These are phyloP conservation scores for Alviniconcha strummeri DNA, from an alignment of 2,888 invertebrate genomes.

Conservation along the genomic window DNA sequence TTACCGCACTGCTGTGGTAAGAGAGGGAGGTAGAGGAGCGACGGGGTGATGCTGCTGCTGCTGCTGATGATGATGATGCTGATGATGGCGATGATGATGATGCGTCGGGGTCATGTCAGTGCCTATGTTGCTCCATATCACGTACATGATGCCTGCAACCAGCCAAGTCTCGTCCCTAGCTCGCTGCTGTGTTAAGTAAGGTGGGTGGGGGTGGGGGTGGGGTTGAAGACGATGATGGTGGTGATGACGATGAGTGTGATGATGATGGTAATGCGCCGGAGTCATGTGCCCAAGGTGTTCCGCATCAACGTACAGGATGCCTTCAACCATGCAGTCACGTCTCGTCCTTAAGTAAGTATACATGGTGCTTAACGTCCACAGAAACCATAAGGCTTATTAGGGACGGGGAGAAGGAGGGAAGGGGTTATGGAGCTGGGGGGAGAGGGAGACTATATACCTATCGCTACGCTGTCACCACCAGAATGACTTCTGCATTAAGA, in stretches of 20 bases:
- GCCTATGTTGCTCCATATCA: constrained; percentile 92
- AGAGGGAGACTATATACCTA: not conserved
- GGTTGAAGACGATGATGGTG: not conserved
- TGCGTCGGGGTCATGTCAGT: constrained; percentile 15
- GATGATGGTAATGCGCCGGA: not conserved
- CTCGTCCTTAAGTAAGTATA: too few relatives aligned
- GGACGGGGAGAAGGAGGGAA: not conserved
- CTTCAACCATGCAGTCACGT: too few relatives aligned
- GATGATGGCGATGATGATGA: not conserved
- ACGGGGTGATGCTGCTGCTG: not conserved
- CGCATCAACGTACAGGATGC: too few relatives aligned
- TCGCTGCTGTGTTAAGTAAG: too few relatives aligned
- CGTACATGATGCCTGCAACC: constrained; percentile 85
- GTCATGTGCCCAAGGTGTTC: not conserved
- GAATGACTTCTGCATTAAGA: too few relatives aligned
- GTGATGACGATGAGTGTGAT: too few relatives aligned
- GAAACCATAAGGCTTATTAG: too few relatives aligned
- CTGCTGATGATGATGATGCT: not conserved
- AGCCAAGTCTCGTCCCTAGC: too few relatives aligned
- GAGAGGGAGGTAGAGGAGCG: not conserved
- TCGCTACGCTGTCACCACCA: too few relatives aligned
- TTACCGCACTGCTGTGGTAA: too few relatives aligned
- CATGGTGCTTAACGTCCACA: too few relatives aligned
- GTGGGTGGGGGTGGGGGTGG: not conserved
- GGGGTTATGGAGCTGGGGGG: not conserved